Conservation (phyloP, 2,888 invertebrate genomes). For the Cerceris rybyensis region DNA sequence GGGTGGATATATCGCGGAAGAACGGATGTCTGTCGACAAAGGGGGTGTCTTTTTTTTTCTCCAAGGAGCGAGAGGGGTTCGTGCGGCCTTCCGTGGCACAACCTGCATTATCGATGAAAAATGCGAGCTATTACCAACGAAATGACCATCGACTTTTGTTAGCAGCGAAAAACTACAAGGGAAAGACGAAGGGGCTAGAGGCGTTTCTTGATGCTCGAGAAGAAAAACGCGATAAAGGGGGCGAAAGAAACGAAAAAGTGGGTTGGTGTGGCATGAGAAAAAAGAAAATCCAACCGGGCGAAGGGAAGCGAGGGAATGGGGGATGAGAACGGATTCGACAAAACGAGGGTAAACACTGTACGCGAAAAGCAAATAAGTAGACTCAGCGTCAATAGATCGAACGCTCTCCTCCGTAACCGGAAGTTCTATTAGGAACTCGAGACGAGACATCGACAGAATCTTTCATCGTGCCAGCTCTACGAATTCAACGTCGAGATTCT, state of each 20-base stretch:
- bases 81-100: constrained; percentile 5
- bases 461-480: background rate
- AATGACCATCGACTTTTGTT: constrained; percentile 31
- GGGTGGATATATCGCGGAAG: background rate
- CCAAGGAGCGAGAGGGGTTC: background rate
- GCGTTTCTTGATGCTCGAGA: background rate
- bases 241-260: constrained; percentile 6
- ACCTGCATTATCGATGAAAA: constrained; percentile 12
- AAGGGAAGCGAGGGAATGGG: constrained; percentile 7
- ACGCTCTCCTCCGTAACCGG: background rate
- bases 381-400: constrained; percentile 3
- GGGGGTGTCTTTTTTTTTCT: constrained; percentile 5
- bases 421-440: constrained; percentile 2
- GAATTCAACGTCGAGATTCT: background rate
- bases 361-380: constrained; percentile 4
- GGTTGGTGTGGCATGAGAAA: constrained; percentile 2
- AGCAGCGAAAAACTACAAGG: background rate
- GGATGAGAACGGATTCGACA: constrained; percentile 6
- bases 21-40: constrained; percentile 13
- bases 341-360: constrained; percentile 26
- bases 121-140: constrained; percentile 14
- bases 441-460: background rate
- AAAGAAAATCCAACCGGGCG: background rate
- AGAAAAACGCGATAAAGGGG: constrained; percentile 1
- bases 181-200: background rate